Conservation (phyloP, 2,888 invertebrate genomes). For the Drosophila leonis region DNA sequence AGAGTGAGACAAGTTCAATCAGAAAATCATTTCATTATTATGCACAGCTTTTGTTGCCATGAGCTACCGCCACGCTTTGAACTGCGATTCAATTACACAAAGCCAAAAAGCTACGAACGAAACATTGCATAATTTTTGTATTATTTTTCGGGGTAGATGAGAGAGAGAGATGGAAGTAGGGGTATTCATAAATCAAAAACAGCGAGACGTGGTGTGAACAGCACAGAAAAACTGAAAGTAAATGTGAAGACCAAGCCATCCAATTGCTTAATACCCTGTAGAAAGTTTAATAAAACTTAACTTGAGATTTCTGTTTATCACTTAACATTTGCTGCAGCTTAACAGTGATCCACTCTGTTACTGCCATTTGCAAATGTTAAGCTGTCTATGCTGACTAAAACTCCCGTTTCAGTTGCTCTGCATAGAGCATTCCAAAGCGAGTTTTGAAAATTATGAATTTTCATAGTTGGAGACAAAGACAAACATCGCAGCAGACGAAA, state of each 20-base stretch:
- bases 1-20: conserved; percentile 39
- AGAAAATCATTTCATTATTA: conserved; percentile 18
- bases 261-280: conserved; percentile 36
- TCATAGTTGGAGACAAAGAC: conserved; percentile 62
- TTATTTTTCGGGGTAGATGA: conserved; percentile 4
- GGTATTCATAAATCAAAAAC: conserved; percentile 49
- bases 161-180: neutral
- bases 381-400: neutral
- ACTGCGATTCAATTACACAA: conserved; percentile 70
- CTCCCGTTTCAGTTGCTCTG: neutral
- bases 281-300: neutral
- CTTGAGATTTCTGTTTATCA: neutral
- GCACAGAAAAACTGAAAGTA: conserved; percentile 11
- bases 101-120: conserved; percentile 39
- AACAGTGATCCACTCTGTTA: neutral
- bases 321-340: neutral
- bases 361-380: neutral
- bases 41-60: conserved; percentile 27
- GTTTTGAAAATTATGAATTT: conserved; percentile 65
- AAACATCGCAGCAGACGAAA: conserved; percentile 52
- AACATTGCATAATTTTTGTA: conserved; percentile 51
- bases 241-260: neutral
- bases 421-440: conserved; percentile 19
- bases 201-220: conserved; percentile 40
- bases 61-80: conserved; percentile 48